Base-by-base conservation (phyloP, 1,140 invertebrate species). In the Aethina tumida region DNA sequence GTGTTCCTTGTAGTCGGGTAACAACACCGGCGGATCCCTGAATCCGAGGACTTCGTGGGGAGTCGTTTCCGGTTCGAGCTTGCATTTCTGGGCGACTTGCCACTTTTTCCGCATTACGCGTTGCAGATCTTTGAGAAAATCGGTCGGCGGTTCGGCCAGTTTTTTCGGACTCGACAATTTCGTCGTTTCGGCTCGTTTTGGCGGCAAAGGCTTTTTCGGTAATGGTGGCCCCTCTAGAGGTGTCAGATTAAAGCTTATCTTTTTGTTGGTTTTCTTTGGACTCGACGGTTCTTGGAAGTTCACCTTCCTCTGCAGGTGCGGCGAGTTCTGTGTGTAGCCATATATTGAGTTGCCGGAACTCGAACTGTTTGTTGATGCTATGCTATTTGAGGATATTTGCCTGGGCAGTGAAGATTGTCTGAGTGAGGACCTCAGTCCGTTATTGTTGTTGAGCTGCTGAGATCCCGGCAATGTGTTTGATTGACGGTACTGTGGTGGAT, bases 61-160 rank as follows among this genome's bases (percentile, higher is more conserved):
- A 12, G 84, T 89, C 0, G 84, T 86, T 7, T 81, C 76, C 10
- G 77, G 74, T 56, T 92, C 86, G 1, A 80, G 58, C 62, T 88
- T 87, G 55, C 89, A 91, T 52, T 92, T 92, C 47, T 94, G 86
- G 0, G 87, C 85, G 1, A 90, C 85, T 55, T 91, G 86, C 88
- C 89, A 92, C 53, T 94, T 94, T 48, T 92, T 91, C 30, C 84
- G 74, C 84, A 93, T 92, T 0, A 93, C 88, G 28, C 87, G 67
- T 49, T 93, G 87, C 5, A 93, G 65, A 62, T 93, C 88, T 55
- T 81, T 81, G 5, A 93, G 64, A 50, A 94, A 93, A 27, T 85
- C 82, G 3, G 75, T 74, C 0, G 86, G 84, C 2, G 86, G 85
- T 50, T 85, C 81, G 0, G 73, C 70, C 10, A 84, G 64, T 42